A percentile compares a stretch with the other conserved stretches of the same genome.
Evolutionary conservation across 2,113 vertebrate genomes (phyloP).

Genomic region (Heliornis fulica): DNA sequence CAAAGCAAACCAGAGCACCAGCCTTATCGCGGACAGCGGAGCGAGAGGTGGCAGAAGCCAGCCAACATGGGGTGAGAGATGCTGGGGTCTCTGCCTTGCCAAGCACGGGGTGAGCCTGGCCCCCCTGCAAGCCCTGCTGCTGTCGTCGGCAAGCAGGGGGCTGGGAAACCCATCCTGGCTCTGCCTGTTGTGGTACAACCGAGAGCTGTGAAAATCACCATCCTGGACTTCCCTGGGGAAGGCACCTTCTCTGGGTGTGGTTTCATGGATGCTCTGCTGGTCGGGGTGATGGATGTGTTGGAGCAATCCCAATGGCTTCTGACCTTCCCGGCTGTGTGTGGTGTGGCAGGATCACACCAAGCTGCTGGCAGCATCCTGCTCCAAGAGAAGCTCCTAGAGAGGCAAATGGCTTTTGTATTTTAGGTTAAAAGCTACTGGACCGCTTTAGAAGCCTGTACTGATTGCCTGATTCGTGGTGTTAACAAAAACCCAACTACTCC

Average conservation of each 20-base stretch:
- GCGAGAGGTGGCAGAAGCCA: neutral
- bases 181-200: neutral
- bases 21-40: neutral
- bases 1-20: neutral
- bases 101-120: neutral
- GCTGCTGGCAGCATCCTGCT: neutral
- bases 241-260: neutral
- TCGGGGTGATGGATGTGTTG: neutral
- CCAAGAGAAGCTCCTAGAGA: neutral
- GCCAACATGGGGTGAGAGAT: neutral
- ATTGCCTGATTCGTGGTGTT: neutral
- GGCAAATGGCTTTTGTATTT: neutral
- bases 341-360: neutral
- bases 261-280: neutral
- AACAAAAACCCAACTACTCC: neutral
- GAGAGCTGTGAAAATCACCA: neutral
- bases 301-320: neutral
- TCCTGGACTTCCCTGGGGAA: neutral
- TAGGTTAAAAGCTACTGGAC: neutral
- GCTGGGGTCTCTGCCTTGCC: too few relatives aligned
- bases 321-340: neutral
- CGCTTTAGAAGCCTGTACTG: neutral
- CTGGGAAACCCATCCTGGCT: neutral
- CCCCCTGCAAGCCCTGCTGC: rapidly evolving
- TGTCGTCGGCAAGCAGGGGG: neutral